These are phyloP conservation scores for Otocyon megalotis DNA, from an alignment of 2,113 vertebrate genomes.

Conservation along the genomic window DNA sequence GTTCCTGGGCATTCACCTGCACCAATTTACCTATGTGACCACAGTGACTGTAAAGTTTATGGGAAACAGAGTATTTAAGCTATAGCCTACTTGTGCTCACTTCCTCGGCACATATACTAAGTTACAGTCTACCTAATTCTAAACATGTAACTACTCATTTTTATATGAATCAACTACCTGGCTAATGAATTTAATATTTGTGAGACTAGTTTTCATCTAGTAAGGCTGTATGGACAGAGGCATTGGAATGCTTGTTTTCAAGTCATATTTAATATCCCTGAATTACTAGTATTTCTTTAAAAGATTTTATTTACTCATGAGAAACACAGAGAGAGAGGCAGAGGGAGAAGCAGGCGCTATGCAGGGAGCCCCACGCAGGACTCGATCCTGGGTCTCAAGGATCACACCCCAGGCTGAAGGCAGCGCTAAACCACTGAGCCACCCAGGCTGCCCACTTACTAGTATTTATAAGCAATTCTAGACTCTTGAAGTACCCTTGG, in stretches of 20 bases:
- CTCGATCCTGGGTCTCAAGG: no score
- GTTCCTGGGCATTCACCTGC: neutral
- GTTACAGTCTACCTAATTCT: neutral
- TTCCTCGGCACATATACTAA: neutral
- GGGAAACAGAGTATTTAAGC: constrained; percentile 30
- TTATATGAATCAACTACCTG: neutral
- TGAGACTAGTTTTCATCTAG: constrained; percentile 35
- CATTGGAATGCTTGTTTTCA: constrained; percentile 6
- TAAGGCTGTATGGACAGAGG: neutral
- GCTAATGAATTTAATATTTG: constrained; percentile 49
- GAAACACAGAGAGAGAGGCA: no score
- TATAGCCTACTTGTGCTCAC: neutral
- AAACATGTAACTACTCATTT: neutral
- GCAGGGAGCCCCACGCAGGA: no score
- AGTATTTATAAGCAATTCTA: constrained; percentile 34
- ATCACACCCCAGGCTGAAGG: no score
- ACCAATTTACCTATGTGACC: neutral
- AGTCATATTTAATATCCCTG: constrained; percentile 22
- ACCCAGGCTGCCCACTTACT: neutral
- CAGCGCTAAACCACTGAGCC: no score
- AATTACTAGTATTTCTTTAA: neutral
- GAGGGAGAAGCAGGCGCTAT: no score
- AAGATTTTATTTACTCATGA: no score
- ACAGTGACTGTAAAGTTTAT: neutral
- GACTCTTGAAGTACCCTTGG: neutral